Conservation (phyloP, 2,113 vertebrate genomes). For the Ochotona curzoniae region DNA sequence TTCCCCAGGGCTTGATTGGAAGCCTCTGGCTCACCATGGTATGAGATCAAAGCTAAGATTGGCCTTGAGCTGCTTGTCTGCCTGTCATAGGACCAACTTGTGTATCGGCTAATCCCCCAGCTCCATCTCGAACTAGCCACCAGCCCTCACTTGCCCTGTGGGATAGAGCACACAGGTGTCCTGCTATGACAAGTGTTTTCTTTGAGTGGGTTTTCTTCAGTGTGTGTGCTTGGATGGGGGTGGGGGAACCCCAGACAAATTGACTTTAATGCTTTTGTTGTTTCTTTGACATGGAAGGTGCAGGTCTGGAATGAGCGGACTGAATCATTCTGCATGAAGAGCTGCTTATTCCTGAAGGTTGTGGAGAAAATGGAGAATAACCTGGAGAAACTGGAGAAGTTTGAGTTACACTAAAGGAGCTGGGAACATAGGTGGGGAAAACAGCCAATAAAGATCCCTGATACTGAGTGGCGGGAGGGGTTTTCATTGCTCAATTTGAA, state of each 20-base stretch:
- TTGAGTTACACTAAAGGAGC: not conserved
- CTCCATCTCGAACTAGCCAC: not conserved
- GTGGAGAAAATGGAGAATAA: not conserved
- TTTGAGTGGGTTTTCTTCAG: not conserved
- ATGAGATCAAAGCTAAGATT: conserved; percentile 34
- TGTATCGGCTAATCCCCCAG: not conserved
- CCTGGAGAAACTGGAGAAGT: not conserved
- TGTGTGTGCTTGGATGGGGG: no score
- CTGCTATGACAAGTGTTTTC: not conserved
- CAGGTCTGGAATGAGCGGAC: not conserved
- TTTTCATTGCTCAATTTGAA: not conserved
- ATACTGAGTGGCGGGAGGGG: not conserved
- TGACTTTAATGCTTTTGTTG: not conserved
- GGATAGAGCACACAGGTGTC: not conserved
- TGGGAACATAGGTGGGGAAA: not conserved
- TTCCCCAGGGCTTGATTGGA: not conserved
- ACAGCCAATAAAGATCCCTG: not conserved
- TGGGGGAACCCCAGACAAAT: not conserved
- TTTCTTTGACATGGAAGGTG: not conserved
- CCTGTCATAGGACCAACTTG: not conserved
- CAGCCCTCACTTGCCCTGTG: not conserved
- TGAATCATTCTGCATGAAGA: not conserved
- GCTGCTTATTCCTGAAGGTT: not conserved
- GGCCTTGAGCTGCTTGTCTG: not conserved
- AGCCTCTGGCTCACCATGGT: not conserved